Conservation (phyloP, 2,113 vertebrate species). For the Pungitius pungitius region DNA sequence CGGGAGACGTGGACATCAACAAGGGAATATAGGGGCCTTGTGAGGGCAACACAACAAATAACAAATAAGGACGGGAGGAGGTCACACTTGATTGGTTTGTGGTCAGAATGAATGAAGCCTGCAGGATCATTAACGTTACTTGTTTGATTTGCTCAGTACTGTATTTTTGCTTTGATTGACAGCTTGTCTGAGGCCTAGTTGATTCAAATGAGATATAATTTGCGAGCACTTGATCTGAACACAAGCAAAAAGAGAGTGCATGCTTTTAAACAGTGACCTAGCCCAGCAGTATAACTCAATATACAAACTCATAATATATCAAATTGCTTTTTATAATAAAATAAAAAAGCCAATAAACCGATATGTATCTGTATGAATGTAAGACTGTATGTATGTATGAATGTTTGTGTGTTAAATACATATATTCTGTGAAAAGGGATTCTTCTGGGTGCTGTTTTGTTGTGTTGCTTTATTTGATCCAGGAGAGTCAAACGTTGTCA, state of each 20-base stretch:
- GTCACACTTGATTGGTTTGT: conserved; percentile 26
- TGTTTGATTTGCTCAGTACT: conserved; percentile 2
- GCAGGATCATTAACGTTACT: not conserved
- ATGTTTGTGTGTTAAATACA: conserved; percentile 76
- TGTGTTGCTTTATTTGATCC: no score
- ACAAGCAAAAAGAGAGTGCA: conserved; percentile 80
- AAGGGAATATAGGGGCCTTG: conserved; percentile 9
- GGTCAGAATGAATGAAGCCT: no score
- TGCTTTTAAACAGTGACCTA: conserved; percentile 77
- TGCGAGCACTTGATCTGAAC: conserved; percentile 48
- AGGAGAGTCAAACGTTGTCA: no score
- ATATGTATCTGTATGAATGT: conserved; percentile 77
- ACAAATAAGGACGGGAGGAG: conserved; percentile 24
- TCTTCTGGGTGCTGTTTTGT: conserved; percentile 51
- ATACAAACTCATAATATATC: conserved; percentile 78
- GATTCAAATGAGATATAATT: conserved; percentile 22
- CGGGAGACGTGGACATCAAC: conserved; percentile 18
- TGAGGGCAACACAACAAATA: conserved; percentile 56
- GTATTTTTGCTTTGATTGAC: conserved; percentile 16
- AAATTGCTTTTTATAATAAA: conserved; percentile 78
- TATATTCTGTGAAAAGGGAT: conserved; percentile 73
- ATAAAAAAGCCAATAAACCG: conserved; percentile 59
- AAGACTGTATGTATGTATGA: conserved; percentile 61
- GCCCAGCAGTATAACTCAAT: conserved; percentile 73
- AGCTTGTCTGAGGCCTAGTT: not conserved